phyloP scores from a whole-genome alignment of 2,113 vertebrate genomes.

The Orientallactaga bullata region DNA sequence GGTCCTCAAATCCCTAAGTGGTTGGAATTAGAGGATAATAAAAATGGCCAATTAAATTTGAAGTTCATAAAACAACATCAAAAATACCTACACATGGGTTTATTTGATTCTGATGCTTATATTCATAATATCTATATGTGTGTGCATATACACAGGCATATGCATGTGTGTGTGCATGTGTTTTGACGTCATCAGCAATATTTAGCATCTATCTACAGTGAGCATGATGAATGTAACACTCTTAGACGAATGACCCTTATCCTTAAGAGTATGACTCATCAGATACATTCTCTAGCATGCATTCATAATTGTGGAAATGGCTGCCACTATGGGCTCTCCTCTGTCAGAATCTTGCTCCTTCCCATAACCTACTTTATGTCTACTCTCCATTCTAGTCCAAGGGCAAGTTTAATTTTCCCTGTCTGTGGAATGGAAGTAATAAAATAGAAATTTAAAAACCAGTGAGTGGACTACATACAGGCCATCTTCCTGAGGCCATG shows the following conservation, averaged over 20 bases:
- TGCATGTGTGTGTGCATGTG: neutral
- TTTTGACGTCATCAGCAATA: neutral
- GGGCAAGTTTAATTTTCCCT: neutral
- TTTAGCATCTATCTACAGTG: neutral
- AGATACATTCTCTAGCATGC: neutral
- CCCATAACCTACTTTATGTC: neutral
- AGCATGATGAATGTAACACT: neutral
- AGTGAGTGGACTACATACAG: neutral
- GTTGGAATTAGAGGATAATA: neutral
- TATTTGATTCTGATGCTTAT: neutral
- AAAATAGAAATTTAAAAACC: neutral
- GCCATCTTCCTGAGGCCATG: fast-evolving
- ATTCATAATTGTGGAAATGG: neutral
- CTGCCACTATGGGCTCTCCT: neutral
- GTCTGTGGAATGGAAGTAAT: neutral
- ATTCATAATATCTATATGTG: neutral
- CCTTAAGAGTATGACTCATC: neutral
- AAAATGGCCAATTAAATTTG: neutral
- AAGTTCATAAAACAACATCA: neutral
- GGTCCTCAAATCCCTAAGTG: neutral
- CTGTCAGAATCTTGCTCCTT: neutral
- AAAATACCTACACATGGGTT: too few relatives aligned
- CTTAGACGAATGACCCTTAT: neutral
- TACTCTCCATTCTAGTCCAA: neutral
- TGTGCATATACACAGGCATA: neutral